Base-by-base conservation (phyloP, 2,797 vertebrate genomes). In the Neosilurus hyrtlii region DNA sequence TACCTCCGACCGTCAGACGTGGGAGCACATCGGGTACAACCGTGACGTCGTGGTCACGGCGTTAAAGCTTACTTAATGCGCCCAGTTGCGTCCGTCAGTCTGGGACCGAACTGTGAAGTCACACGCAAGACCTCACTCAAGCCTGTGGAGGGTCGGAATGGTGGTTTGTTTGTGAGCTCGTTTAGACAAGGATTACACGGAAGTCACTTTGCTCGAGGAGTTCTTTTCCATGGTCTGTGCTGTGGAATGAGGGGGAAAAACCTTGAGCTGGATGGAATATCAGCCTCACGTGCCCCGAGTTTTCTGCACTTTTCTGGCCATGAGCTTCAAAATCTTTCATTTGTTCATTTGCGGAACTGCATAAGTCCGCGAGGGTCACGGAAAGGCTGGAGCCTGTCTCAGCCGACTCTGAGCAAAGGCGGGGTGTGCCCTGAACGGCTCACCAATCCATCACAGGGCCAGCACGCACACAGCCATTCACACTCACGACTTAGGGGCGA, bases 11-110 rank as follows among this genome's bases (percentile, higher is more conserved):
- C 80, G 67, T 86, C 83, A 82, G 83, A 79, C 66, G 63, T 68
- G 1, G 84, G 62, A 2, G 70, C 54, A 14, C 54, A 56, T 10
- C 30, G 37, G 72, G 71, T 76, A 22, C 85, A 80, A 54, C 83
- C 81, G 52, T 67, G 68, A 75, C 71, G 82, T 30, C 22, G 65
- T 51, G 82, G 80, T 74, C 67, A 20, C 14, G 52, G 63, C 56
- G 88, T 84, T 74, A 86, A 86, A 80, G 87, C 82, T 90, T 82
- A 88, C 86, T 89, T 86, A 86, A 87, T 87, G 86, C 82, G 80
- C 86, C 65, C 85, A 83, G 83, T 63, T 88, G 87, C 68, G 84
- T 90, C 86, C 16, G 24, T 78, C 86, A 87, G 86, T 89, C 88
- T 83, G 75, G 84, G 85, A 83, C 88, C 89, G 79, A 89, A 84